Percentiles rank a stretch among this genome's conserved stretches.
Conservation (phyloP, 2,888 invertebrate species). For the Melanargia galathea region DNA sequence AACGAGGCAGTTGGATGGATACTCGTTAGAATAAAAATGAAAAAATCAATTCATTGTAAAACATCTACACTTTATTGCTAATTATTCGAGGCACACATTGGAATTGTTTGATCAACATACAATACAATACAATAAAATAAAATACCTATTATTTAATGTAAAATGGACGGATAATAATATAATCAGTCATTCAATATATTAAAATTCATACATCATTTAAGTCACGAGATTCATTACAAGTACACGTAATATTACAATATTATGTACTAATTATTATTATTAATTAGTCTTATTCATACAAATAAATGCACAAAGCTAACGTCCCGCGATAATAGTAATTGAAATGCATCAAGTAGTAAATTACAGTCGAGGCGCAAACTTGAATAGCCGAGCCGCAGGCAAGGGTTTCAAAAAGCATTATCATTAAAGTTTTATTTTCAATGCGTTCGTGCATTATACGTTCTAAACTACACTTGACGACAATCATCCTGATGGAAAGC, state of each 20-base stretch:
- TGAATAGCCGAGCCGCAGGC: no score
- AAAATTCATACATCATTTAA: neutral
- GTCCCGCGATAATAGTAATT: neutral
- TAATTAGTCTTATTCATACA: neutral
- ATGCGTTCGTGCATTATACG: no score
- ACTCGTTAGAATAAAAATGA: no score
- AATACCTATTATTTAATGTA: conserved; percentile 5
- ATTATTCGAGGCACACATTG: conserved; percentile 27
- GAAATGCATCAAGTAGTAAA: no score
- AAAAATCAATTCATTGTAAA: conserved; percentile 10
- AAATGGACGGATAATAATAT: conserved; percentile 24
- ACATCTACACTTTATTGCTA: conserved; percentile 28
- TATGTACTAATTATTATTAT: neutral
- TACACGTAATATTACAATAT: neutral
- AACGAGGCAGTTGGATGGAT: no score
- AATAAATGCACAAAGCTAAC: conserved; percentile 12
- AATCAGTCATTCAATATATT: conserved; percentile 7
- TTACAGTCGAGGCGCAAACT: no score
- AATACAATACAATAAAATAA: neutral
- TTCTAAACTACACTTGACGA: no score
- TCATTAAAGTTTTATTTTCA: no score
- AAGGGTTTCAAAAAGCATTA: no score
- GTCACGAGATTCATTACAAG: conserved; percentile 7
- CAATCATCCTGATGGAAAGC: no score
- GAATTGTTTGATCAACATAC: conserved; percentile 8